Conservation (phyloP, 2,888 invertebrate genomes). For the Heteromurus nitidus region DNA sequence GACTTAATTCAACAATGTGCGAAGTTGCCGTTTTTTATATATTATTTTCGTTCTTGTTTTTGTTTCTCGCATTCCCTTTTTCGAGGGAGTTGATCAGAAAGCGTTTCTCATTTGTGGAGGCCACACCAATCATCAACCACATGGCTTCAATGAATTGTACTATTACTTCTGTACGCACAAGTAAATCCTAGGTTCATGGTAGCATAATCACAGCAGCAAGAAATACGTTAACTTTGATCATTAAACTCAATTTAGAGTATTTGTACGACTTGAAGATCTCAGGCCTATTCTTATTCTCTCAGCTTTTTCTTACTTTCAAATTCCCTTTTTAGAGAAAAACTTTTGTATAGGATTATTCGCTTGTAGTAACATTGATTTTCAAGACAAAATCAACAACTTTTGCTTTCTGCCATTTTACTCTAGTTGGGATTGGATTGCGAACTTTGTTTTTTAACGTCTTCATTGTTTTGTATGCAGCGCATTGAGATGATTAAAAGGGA, state of each 20-base stretch:
- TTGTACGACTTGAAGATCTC: too few species aligned
- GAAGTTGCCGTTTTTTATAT: too few species aligned
- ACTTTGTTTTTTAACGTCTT: neutral
- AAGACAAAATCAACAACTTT: conserved; percentile 5
- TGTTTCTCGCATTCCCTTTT: conserved; percentile 13
- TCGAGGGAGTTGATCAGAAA: conserved; percentile 52
- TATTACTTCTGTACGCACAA: neutral
- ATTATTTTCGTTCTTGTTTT: neutral
- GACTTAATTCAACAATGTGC: too few species aligned
- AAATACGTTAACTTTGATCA: too few species aligned
- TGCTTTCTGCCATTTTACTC: neutral
- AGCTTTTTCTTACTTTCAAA: conserved; percentile 49
- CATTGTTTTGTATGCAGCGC: neutral
- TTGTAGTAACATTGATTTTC: conserved; percentile 1
- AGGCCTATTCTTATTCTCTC: neutral
- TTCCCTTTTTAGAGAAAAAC: conserved; percentile 1
- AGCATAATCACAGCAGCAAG: too few species aligned
- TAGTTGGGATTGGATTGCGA: neutral
- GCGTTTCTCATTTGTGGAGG: conserved; percentile 48
- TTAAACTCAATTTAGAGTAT: too few species aligned
- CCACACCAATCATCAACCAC: conserved; percentile 1
- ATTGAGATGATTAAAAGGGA: neutral
- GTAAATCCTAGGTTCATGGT: conserved; percentile 12
- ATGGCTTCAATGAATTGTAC: neutral
- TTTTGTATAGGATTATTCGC: neutral